A percentile compares a stretch with the other conserved stretches of the same genome.
Evolutionary conservation across 1,140 invertebrate genomes (phyloP).

Genomic region (Drosophila baimaii): DNA sequence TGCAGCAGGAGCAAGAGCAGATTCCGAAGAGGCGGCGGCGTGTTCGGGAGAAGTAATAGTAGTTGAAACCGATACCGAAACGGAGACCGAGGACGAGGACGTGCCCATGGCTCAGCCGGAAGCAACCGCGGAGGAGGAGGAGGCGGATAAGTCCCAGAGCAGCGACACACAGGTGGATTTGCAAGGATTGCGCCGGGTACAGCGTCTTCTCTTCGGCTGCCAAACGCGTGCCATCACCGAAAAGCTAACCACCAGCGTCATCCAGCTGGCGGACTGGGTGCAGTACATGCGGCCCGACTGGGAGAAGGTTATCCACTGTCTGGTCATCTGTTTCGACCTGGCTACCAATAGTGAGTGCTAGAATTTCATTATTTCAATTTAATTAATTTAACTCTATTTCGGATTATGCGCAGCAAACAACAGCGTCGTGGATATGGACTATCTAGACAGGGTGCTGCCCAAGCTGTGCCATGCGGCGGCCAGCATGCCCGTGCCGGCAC

Average conservation of each 20-base stretch:
- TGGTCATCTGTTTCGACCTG: conserved; percentile 95
- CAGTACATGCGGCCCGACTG: conserved; percentile 68
- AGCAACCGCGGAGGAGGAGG: background rate
- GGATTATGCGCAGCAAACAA: conserved; percentile 59
- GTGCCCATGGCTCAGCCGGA: conserved; percentile 62
- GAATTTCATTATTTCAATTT: background rate
- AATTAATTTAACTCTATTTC: background rate
- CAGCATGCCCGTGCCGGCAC: conserved; percentile 89
- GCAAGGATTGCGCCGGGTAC: conserved; percentile 87
- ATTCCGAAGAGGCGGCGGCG: background rate
- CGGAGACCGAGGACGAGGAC: conserved; percentile 43
- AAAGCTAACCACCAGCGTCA: conserved; percentile 92
- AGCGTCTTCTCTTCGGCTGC: conserved; percentile 86
- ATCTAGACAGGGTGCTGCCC: conserved; percentile 92
- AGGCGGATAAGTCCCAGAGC: conserved; percentile 19
- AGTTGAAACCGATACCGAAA: conserved; percentile 62
- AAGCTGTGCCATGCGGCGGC: conserved; percentile 92
- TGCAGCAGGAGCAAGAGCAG: background rate
- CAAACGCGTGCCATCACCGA: conserved; percentile 86
- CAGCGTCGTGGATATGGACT: conserved; percentile 88
- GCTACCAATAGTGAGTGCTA: conserved; percentile 88
- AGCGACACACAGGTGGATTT: conserved; percentile 86
- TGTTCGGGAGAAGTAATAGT: background rate
- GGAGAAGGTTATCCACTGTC: conserved; percentile 88
- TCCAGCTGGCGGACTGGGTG: conserved; percentile 86